Base-by-base conservation (phyloP, 2,113 vertebrate genomes). In the Myiozetetes cayanensis region DNA sequence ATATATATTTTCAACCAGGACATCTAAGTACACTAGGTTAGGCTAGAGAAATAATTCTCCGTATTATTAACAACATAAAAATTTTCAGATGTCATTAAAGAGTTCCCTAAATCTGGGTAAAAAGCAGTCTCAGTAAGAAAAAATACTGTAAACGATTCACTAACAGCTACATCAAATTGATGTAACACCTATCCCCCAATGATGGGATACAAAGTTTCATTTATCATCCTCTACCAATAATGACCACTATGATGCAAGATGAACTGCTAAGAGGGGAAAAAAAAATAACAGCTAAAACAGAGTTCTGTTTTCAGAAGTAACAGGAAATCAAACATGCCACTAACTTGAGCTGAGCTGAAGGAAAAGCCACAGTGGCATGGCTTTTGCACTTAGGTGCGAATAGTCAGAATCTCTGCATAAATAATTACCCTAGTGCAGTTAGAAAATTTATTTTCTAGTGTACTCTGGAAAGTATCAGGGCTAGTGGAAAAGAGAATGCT, bases 281-380 rank as follows among this genome's bases (percentile, higher is more conserved):
- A 41, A 1, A 1, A 46, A 33, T 14, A 44, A 44, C 43, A 35
- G 12, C 24, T 43, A 75, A 59, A 71, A 4, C 12, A 73, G 8
- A 62, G 31, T 37, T 90, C 21, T 27, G 15, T 76, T 67, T 46
- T 75, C 52, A 81, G 47, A 85, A 75, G 22, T 47, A 82, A 44
- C 7, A 35, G 8, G 6, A 59, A 89, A 62, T 1, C 1, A 77
- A 25, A 76, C 16, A 1, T 67, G 19, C 23, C 2, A 1, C 10
- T 68, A 63, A 59, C 23, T 83, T 68, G 22, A 85, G 58, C 0
- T 80, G 16, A 50, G 17, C 18, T 84, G 50, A 70, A 73, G 13
- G 4, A 62, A 68, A 81, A 73, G 18, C 20, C n/a, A 39, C 2
- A 63, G 6, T 14, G 15, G 58, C 31, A 46, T 9, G 33, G 33